phyloP scores from a whole-genome alignment of 2,113 vertebrate species.

The Xenotilapia longispinis region DNA sequence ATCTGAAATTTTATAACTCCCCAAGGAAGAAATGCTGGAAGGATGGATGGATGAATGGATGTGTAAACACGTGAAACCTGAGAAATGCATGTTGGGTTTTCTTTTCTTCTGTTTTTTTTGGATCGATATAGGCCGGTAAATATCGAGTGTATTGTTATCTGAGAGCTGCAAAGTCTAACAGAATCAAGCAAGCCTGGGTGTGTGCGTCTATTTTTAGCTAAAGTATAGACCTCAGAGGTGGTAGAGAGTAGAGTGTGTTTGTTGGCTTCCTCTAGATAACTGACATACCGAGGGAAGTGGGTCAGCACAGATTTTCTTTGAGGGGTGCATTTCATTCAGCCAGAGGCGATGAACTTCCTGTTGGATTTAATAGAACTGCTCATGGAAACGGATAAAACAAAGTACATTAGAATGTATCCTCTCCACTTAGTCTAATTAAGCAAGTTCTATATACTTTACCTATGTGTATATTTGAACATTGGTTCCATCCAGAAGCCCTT shows the following conservation, averaged over 20 bases:
- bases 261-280: conserved; percentile 23
- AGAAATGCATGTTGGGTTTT: background rate
- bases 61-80: conserved; percentile 24
- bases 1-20: conserved; percentile 9
- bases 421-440: conserved; percentile 31
- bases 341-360: conserved; percentile 24
- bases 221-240: conserved; percentile 26
- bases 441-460: background rate
- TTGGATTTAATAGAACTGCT: conserved; percentile 39
- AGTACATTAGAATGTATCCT: conserved; percentile 9
- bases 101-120: background rate
- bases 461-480: conserved; percentile 10
- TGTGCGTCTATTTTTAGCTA: conserved; percentile 52
- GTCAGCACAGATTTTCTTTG: conserved; percentile 48
- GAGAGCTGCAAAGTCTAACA: conserved; percentile 13
- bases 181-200: background rate
- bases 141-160: conserved; percentile 23
- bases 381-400: conserved; percentile 28
- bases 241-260: background rate
- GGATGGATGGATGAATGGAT: background rate
- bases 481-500: conserved; percentile 3
- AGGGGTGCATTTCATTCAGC: conserved; percentile 30
- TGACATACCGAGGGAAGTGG: conserved; percentile 58
- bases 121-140: conserved; percentile 20
- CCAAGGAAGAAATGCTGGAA: background rate